Conservation (phyloP, 1,140 invertebrate genomes). For the Tribolium madens region DNA sequence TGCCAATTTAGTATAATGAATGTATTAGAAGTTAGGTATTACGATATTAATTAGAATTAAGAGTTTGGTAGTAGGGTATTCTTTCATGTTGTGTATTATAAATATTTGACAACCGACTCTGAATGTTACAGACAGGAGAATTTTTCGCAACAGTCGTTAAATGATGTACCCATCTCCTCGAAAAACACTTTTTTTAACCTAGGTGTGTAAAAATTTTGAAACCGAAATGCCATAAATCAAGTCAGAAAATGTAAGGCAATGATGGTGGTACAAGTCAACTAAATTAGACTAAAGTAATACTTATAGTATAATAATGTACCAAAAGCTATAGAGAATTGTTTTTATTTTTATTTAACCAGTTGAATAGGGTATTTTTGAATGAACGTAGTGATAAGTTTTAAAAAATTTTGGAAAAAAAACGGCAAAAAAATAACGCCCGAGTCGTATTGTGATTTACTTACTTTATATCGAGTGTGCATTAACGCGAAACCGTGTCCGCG, state of each 20-base stretch:
- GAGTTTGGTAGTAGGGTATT: conserved; percentile 64
- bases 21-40: conserved; percentile 63
- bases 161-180: conserved; percentile 17
- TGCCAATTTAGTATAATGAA: conserved; percentile 65
- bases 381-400: conserved; percentile 45
- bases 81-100: conserved; percentile 62
- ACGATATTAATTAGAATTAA: conserved; percentile 64
- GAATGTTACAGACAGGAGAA: conserved; percentile 54
- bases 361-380: conserved; percentile 53
- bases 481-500: conserved; percentile 46
- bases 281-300: conserved; percentile 49
- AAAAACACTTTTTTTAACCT: conserved; percentile 21
- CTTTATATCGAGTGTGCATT: conserved; percentile 61
- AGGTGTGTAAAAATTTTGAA: conserved; percentile 13
- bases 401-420: conserved; percentile 40
- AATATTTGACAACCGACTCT: conserved; percentile 61
- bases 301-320: conserved; percentile 53
- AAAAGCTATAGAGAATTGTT: conserved; percentile 54
- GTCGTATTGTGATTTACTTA: conserved; percentile 60
- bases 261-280: conserved; percentile 50
- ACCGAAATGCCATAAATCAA: conserved; percentile 31
- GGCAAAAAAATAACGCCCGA: conserved; percentile 33
- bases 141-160: conserved; percentile 27
- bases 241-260: conserved; percentile 44
- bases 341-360: conserved; percentile 49